These are phyloP conservation scores for Leucophenga varia DNA, from an alignment of 1,140 invertebrate species.

Conservation along the genomic window DNA sequence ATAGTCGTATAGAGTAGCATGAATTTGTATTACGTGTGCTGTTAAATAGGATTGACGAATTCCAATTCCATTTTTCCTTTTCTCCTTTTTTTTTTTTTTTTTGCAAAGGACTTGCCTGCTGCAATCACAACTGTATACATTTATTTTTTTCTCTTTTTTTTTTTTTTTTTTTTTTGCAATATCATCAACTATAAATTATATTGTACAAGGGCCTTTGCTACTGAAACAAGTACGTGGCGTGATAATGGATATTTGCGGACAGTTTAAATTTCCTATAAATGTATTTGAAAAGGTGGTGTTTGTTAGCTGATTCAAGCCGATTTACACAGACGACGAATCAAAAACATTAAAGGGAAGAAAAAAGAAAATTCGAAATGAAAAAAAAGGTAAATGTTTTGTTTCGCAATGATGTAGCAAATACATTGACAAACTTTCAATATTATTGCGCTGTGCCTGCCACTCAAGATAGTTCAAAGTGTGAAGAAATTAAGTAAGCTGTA, in stretches of 20 bases:
- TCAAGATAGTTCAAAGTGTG: too few relatives aligned
- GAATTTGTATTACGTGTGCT: constrained; percentile 9
- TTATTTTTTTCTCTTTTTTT: too few relatives aligned
- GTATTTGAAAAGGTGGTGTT: constrained; percentile 6
- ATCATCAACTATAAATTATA: constrained; percentile 51
- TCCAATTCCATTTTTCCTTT: not conserved
- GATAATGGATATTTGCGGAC: constrained; percentile 53
- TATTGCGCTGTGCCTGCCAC: not conserved
- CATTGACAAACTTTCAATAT: too few relatives aligned
- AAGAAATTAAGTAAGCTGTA: constrained; percentile 19
- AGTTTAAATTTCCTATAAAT: constrained; percentile 38
- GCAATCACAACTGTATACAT: constrained; percentile 10
- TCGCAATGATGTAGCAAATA: constrained; percentile 39
- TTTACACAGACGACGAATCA: too few relatives aligned
- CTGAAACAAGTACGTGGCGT: constrained; percentile 44
- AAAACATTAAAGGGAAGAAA: not conserved
- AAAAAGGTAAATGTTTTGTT: constrained; percentile 21
- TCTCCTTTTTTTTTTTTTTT: not conserved
- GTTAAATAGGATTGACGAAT: constrained; percentile 51
- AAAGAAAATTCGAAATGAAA: constrained; percentile 20
- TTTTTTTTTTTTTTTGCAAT: constrained; percentile 52
- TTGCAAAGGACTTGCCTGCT: not conserved
- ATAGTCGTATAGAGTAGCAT: too few relatives aligned
- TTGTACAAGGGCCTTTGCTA: not conserved
- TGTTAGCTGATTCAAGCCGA: too few relatives aligned